These are phyloP conservation scores for Dendrocincla fuliginosa DNA, from an alignment of 2,797 vertebrate genomes.

Conservation along the genomic window DNA sequence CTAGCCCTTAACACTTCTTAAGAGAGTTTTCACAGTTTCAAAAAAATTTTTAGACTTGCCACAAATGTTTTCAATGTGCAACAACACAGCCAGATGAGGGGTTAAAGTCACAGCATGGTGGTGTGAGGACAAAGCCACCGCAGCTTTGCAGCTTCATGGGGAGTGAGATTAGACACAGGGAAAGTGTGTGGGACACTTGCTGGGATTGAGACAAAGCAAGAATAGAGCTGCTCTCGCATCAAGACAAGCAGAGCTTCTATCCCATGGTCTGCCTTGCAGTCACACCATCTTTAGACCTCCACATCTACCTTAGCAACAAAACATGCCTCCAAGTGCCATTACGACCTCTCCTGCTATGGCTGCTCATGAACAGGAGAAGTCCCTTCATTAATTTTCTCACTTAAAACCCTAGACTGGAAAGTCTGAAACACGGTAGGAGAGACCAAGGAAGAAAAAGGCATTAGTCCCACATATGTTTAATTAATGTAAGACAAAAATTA, in stretches of 20 bases:
- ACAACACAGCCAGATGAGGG: conserved; percentile 41
- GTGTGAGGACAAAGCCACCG: conserved; percentile 43
- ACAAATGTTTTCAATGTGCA: conserved; percentile 47
- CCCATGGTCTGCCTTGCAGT: background rate
- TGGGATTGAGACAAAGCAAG: conserved; percentile 42
- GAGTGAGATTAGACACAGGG: conserved; percentile 46
- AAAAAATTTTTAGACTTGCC: conserved; percentile 58
- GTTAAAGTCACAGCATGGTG: conserved; percentile 55
- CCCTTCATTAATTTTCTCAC: background rate
- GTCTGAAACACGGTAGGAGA: background rate
- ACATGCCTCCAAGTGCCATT: background rate
- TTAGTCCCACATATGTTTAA: background rate
- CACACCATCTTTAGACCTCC: background rate
- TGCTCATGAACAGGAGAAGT: background rate
- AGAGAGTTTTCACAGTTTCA: conserved; percentile 58
- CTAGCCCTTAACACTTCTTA: background rate
- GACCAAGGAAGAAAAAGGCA: background rate
- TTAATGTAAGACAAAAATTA: background rate
- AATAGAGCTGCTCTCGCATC: background rate
- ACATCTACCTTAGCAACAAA: conserved; percentile 21
- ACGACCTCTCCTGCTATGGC: background rate
- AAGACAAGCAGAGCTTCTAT: background rate
- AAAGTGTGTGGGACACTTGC: background rate
- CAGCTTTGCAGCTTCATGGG: conserved; percentile 28
- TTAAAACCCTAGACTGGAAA: conserved; percentile 9